A percentile compares a stretch with the other conserved stretches of the same genome.
Evolutionary conservation across 2,888 invertebrate species (phyloP).

Genomic region (Clostera curtula): DNA sequence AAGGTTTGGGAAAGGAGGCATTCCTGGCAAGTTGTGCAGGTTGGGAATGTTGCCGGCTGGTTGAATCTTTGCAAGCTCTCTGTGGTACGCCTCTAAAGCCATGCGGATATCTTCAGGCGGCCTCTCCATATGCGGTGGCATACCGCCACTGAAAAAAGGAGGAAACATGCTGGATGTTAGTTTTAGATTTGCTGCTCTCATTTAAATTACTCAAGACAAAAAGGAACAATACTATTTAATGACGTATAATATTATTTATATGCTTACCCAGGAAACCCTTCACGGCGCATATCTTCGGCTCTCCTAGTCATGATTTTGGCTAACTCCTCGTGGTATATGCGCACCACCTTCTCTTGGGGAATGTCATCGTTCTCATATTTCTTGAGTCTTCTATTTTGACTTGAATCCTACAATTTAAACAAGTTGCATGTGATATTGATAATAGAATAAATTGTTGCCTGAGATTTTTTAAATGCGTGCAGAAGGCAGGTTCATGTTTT

Average conservation of each 20-base stretch:
- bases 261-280: constrained; percentile 86
- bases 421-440: constrained; percentile 2
- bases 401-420: constrained; percentile 66
- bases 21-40: constrained; percentile 61
- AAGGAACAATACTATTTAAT: neutral
- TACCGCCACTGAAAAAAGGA: constrained; percentile 86
- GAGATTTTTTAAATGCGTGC: neutral
- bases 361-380: constrained; percentile 96
- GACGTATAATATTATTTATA: constrained; percentile 7
- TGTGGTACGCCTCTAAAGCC: constrained; percentile 93
- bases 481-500: neutral
- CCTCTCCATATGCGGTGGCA: constrained; percentile 75
- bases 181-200: constrained; percentile 73
- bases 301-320: constrained; percentile 92
- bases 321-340: constrained; percentile 96
- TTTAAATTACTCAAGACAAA: constrained; percentile 22
- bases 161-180: constrained; percentile 85
- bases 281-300: constrained; percentile 83
- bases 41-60: constrained; percentile 77
- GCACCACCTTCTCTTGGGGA: constrained; percentile 95
- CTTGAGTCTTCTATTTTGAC: constrained; percentile 84
- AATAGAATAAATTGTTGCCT: too few species aligned
- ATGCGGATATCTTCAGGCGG: constrained; percentile 90
- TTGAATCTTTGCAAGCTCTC: constrained; percentile 93
- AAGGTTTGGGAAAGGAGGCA: constrained; percentile 78